Conservation (phyloP, 2,113 vertebrate species). For the Piliocolobus tephrosceles region DNA sequence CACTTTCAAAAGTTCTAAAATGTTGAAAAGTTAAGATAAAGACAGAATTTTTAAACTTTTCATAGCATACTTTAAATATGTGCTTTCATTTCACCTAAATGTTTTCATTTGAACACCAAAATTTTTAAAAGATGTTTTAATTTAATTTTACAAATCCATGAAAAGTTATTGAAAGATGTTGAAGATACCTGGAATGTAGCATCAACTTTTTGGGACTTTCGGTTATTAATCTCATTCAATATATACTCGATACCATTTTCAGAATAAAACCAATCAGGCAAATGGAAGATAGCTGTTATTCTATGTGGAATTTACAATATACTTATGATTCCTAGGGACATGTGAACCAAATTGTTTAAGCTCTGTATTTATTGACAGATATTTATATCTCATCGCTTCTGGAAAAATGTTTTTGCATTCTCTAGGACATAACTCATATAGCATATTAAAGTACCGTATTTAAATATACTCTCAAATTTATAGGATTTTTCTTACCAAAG, state of each 20-base stretch:
- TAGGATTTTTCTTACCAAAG: slow-evolving; percentile 3
- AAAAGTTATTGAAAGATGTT: neutral
- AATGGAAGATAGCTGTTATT: neutral
- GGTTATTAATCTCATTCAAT: neutral
- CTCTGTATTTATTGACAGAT: neutral
- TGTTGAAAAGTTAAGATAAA: neutral
- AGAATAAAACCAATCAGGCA: neutral
- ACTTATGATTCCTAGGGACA: neutral
- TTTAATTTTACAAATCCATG: neutral
- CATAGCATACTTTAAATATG: neutral
- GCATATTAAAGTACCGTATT: neutral
- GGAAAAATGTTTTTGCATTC: neutral
- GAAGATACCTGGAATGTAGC: neutral
- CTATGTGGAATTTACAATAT: neutral
- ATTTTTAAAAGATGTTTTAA: neutral
- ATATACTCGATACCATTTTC: neutral
- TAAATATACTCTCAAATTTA: neutral
- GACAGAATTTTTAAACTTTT: neutral
- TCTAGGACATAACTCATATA: neutral
- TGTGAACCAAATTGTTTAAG: neutral
- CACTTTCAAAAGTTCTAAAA: neutral
- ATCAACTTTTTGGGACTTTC: neutral
- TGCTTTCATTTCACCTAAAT: neutral
- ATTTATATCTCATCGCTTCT: neutral
- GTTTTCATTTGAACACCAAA: neutral